Percentiles rank a stretch among this genome's conserved stretches.
Evolutionary conservation across 2,113 vertebrate genomes (phyloP).

Genomic region (Aphelocoma coerulescens): DNA sequence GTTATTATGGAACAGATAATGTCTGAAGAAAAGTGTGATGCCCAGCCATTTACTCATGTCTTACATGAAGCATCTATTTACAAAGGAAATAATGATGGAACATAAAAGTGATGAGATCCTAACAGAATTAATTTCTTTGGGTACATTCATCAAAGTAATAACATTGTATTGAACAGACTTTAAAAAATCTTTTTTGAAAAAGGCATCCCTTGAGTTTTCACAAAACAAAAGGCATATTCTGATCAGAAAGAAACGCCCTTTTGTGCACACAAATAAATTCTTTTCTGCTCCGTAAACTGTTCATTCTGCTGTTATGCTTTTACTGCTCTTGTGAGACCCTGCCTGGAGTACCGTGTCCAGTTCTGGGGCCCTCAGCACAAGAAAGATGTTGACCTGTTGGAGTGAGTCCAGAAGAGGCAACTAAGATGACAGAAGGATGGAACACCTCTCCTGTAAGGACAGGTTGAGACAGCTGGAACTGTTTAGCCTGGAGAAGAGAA

Average conservation of each 20-base stretch:
- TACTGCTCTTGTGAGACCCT: background rate
- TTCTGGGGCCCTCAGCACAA: background rate
- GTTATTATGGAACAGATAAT: conserved; percentile 56
- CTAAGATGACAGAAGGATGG: background rate
- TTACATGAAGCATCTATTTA: conserved; percentile 44
- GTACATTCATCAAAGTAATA: background rate
- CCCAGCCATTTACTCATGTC: conserved; percentile 27
- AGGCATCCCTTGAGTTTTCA: background rate
- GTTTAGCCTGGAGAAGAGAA: background rate
- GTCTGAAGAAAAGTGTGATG: conserved; percentile 28
- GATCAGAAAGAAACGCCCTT: background rate
- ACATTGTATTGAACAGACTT: background rate
- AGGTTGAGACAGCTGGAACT: background rate
- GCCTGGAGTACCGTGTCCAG: fast-evolving
- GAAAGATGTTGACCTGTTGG: background rate
- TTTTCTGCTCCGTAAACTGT: background rate
- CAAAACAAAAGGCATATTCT: background rate
- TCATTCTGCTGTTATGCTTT: background rate
- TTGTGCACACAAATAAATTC: background rate
- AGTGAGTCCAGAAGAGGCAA: fast-evolving
- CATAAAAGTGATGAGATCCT: background rate
- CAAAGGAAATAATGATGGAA: conserved; percentile 26
- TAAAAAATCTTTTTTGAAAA: background rate
- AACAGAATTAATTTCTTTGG: conserved; percentile 19
- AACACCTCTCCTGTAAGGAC: background rate